phyloP scores from a whole-genome alignment of 1,140 invertebrate genomes.

The Procambarus virginalis region DNA sequence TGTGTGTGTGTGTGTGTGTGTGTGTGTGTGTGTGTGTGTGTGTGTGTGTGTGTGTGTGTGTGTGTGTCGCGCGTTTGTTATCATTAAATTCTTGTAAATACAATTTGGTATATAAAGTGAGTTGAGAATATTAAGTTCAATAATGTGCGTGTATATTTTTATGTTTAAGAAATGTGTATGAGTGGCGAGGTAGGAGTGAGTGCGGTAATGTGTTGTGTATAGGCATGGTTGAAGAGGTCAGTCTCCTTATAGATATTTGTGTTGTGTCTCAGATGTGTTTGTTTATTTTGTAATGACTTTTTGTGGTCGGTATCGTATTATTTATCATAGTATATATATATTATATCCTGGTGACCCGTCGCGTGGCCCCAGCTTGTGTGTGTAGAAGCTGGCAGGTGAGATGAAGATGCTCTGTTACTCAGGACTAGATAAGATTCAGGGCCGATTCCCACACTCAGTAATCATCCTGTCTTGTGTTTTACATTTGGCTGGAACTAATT shows the following conservation, averaged over 20 bases:
- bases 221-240: neutral
- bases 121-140: neutral
- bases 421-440: conserved; percentile 8
- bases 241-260: neutral
- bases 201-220: neutral
- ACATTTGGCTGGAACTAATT: no score
- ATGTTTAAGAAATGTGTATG: neutral
- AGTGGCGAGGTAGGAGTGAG: neutral
- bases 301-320: conserved; percentile 36
- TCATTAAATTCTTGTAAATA: conserved; percentile 6
- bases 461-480: no score
- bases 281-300: conserved; percentile 46
- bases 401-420: conserved; percentile 19
- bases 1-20: conserved; percentile 19
- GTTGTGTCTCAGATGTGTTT: conserved; percentile 39
- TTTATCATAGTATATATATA: conserved; percentile 35
- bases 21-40: conserved; percentile 2
- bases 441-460: neutral
- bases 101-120: neutral
- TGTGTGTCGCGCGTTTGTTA: neutral
- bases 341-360: neutral
- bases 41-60: neutral
- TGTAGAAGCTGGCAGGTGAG: neutral
- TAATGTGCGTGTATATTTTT: neutral
- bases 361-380: neutral